phyloP scores from a whole-genome alignment of 2,888 invertebrate genomes.

The Luperina nickerlii region DNA sequence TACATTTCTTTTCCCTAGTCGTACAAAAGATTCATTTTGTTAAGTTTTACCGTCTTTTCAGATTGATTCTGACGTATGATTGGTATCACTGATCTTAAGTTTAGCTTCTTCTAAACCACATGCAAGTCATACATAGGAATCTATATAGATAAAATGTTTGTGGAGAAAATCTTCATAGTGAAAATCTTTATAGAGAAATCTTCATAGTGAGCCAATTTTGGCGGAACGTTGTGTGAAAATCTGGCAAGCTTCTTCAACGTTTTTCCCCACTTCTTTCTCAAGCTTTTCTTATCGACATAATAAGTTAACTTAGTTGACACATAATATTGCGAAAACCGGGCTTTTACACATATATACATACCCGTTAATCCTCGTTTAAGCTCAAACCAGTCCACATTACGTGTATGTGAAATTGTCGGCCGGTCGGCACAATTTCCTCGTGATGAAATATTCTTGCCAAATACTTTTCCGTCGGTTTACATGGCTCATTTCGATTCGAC shows the following conservation, averaged over 20 bases:
- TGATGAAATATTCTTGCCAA: conserved; percentile 73
- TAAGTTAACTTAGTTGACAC: conserved; percentile 34
- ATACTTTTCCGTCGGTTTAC: conserved; percentile 71
- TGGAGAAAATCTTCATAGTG: neutral
- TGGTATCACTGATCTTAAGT: neutral
- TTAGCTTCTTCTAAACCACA: neutral
- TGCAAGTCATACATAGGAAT: neutral
- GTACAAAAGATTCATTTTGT: conserved; percentile 24
- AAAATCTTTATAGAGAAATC: conserved; percentile 31
- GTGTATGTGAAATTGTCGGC: conserved; percentile 62
- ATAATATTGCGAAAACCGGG: conserved; percentile 38
- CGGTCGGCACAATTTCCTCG: conserved; percentile 65
- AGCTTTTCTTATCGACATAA: conserved; percentile 34
- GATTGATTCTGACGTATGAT: neutral
- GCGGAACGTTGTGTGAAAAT: neutral
- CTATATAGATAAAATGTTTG: neutral
- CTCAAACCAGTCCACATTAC: conserved; percentile 58
- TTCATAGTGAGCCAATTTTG: conserved; percentile 24
- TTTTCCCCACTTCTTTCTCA: conserved; percentile 41
- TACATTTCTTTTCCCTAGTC: conserved; percentile 13
- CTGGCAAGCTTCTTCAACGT: conserved; percentile 39
- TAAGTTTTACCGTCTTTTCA: conserved; percentile 7
- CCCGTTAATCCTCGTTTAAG: conserved; percentile 57
- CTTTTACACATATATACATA: conserved; percentile 43
- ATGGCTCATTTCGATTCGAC: conserved; percentile 72